Evolutionary conservation across 2,888 invertebrate genomes (phyloP), one percentile per base, ranked within the genome.

Genomic region (Venustoraphidia nigricollis): DNA sequence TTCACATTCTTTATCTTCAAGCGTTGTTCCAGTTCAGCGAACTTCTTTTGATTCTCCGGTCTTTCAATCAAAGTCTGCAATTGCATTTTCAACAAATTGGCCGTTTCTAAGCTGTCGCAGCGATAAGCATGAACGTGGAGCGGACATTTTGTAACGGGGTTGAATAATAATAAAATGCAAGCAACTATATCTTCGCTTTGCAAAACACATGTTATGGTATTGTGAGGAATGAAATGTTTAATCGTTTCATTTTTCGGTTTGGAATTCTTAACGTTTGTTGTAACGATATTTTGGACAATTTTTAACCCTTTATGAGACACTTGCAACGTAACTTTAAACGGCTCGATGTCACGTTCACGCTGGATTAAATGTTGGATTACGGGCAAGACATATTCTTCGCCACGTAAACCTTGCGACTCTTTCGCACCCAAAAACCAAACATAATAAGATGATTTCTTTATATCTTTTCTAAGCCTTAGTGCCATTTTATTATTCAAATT

Each of bases 401-500:
- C 92, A 0, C 89, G 71, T 34, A 92, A 69, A 0, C 90, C 94
- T 57, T 88, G 82, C 50, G 91, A 88, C 71, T 96, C 95, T 70
- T 93, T 88, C 58, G 95, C 94, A 17, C 96, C 96, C 60, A 96
- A 77, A 72, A 95, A 90, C 86, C 89, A 89, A 53, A 90, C 89
- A 70, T 90, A 90, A 70, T 89, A 90, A 37, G 88, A 88, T 51
- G 88, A 87, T 64, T 90, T 90, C 70, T 89, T 90, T 59, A 89
- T 83, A 65, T 90, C 89, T 67, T 87, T 87, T 66, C 83, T 80
- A 58, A 83, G 66, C 70, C 83, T 78, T 62, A 86, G 70, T 65
- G 86, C 86, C 86, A 86, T 86, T 62, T 76, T 34, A 13, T 39
- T 39, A 39, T 39, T 27, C 27, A 27, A 6, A 27, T 27, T 27